A percentile compares a stretch with the other conserved stretches of the same genome.
These are phyloP conservation scores for Beris chalybata DNA, from an alignment of 2,888 invertebrate species.

Conservation along the genomic window DNA sequence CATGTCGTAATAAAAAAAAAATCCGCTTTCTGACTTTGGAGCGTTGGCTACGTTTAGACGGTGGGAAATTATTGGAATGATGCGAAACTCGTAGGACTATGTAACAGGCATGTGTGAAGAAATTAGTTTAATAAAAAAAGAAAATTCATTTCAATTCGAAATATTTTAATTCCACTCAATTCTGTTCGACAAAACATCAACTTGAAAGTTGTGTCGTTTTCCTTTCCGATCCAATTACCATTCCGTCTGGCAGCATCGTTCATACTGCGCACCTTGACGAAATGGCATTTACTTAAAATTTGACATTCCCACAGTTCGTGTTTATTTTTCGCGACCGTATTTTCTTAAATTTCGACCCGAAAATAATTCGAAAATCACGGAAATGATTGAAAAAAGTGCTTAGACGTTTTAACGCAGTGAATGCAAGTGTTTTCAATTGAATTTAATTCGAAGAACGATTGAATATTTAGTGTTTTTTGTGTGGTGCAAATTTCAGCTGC, in stretches of 20 bases:
- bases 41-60: too few relatives aligned
- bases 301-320: constrained; percentile 35
- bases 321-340: constrained; percentile 34
- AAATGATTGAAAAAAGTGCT: constrained; percentile 32
- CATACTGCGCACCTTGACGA: constrained; percentile 25
- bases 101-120: too few relatives aligned
- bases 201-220: constrained; percentile 3
- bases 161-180: too few relatives aligned
- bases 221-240: not conserved
- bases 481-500: constrained; percentile 6
- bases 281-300: constrained; percentile 36
- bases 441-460: constrained; percentile 6
- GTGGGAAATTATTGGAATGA: too few relatives aligned
- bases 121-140: too few relatives aligned
- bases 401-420: constrained; percentile 26
- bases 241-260: constrained; percentile 15
- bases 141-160: too few relatives aligned
- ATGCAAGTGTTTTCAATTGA: constrained; percentile 2
- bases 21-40: too few relatives aligned
- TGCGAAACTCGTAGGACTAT: too few relatives aligned
- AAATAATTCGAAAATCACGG: constrained; percentile 21
- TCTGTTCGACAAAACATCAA: too few relatives aligned
- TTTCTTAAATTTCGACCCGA: constrained; percentile 31
- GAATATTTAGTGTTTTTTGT: constrained; percentile 7
- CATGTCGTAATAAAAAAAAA: too few relatives aligned